phyloP scores from a whole-genome alignment of 2,888 invertebrate species.

The Nomada ruficornis region DNA sequence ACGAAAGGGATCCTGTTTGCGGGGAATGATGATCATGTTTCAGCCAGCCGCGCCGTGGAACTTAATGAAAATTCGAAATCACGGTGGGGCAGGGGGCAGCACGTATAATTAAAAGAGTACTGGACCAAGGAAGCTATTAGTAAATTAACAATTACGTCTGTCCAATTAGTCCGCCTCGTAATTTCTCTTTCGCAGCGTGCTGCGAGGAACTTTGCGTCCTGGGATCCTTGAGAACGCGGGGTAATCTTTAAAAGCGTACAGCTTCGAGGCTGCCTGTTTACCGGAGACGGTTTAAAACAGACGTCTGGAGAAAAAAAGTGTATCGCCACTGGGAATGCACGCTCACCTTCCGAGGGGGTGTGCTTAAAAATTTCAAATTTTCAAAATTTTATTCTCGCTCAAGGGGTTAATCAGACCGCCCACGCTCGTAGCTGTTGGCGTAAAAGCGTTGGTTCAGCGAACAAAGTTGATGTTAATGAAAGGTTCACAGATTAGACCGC shows the following conservation, averaged over 20 bases:
- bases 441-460: background rate
- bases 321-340: too few relatives aligned
- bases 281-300: slow-evolving; percentile 8
- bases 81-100: background rate
- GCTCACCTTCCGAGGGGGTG: too few relatives aligned
- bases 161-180: slow-evolving; percentile 56
- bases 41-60: slow-evolving; percentile 2
- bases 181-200: slow-evolving; percentile 27
- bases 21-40: background rate
- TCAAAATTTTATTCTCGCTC: background rate
- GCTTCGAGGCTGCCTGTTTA: slow-evolving; percentile 10
- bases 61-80: slow-evolving; percentile 53
- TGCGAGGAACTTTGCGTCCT: slow-evolving; percentile 8
- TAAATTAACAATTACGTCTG: slow-evolving; percentile 67
- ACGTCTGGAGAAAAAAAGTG: background rate
- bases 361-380: background rate
- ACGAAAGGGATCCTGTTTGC: too few relatives aligned
- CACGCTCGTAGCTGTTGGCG: background rate
- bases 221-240: slow-evolving; percentile 25
- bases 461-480: slow-evolving; percentile 33
- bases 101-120: slow-evolving; percentile 55
- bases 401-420: slow-evolving; percentile 21
- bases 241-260: slow-evolving; percentile 36
- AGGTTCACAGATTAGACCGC: slow-evolving; percentile 17
- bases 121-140: slow-evolving; percentile 50